A percentile compares a stretch with the other conserved stretches of the same genome.
Conservation (phyloP, 1,140 invertebrate species). For the Phortica variegata region DNA sequence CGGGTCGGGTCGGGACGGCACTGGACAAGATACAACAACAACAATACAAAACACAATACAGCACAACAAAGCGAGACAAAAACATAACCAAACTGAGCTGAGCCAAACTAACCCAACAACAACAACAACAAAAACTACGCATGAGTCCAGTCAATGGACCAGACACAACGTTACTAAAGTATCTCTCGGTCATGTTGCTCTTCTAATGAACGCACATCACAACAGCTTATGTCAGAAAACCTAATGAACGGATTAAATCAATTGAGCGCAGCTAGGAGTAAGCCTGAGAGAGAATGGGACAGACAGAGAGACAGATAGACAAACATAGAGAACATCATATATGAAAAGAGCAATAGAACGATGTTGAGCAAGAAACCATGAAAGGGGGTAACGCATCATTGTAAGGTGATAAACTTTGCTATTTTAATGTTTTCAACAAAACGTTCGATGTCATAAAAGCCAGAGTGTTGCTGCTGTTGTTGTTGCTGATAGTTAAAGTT, state of each 20-base stretch:
- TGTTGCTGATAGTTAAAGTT: too few species aligned
- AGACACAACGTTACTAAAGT: slow-evolving; percentile 34
- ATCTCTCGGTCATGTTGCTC: too few species aligned
- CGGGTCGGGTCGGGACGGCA: too few species aligned
- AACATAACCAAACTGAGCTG: slow-evolving; percentile 16
- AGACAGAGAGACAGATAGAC: too few species aligned
- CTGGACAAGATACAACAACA: too few species aligned
- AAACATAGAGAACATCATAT: too few species aligned
- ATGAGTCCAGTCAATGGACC: background rate
- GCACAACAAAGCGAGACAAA: slow-evolving; percentile 23
- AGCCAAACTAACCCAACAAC: slow-evolving; percentile 42
- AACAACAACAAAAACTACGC: background rate
- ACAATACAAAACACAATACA: slow-evolving; percentile 7
- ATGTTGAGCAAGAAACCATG: too few species aligned
- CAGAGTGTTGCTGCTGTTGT: too few species aligned
- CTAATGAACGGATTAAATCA: slow-evolving; percentile 52
- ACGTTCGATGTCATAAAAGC: slow-evolving; percentile 44
- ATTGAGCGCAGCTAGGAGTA: slow-evolving; percentile 15
- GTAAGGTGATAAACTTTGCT: slow-evolving; percentile 54
- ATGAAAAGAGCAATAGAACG: too few species aligned
- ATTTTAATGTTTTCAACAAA: slow-evolving; percentile 55
- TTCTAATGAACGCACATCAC: too few species aligned
- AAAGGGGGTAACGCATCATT: too few species aligned
- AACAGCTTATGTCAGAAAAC: slow-evolving; percentile 48
- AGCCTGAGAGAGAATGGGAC: too few species aligned